A percentile compares a stretch with the other conserved stretches of the same genome.
phyloP scores from a whole-genome alignment of 2,797 vertebrate genomes.

The Denticeps clupeoides region DNA sequence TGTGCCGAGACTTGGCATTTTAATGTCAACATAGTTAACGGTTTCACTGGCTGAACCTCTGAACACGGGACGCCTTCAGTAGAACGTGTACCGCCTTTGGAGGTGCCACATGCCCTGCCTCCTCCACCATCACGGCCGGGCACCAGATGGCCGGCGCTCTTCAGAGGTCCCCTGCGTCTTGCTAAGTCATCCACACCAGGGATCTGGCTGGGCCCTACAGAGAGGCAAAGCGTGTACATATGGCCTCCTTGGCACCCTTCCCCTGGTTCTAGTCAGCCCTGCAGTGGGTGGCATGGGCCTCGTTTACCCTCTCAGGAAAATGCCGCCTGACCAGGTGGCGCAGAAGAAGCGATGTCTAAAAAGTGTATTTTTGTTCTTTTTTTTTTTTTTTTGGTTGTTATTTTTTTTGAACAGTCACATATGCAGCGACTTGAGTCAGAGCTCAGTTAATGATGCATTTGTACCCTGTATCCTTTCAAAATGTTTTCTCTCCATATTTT shows the following conservation, averaged over 20 bases:
- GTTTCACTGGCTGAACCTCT: too few relatives aligned
- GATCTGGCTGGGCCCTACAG: constrained; percentile 40
- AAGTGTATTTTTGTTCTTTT: too few relatives aligned
- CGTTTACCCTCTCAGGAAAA: constrained; percentile 16
- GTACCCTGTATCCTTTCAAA: too few relatives aligned
- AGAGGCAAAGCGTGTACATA: constrained; percentile 34
- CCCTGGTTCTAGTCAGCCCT: constrained; percentile 31
- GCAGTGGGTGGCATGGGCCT: constrained; percentile 17
- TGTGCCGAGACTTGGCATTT: too few relatives aligned
- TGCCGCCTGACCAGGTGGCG: constrained; percentile 1
- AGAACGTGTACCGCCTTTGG: neutral
- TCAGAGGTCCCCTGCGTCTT: constrained; percentile 37
- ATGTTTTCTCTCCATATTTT: too few relatives aligned
- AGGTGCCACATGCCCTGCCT: neutral
- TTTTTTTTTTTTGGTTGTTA: too few relatives aligned
- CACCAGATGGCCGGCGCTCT: constrained; percentile 56
- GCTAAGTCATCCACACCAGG: constrained; percentile 48
- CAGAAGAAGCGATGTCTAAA: too few relatives aligned
- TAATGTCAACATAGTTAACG: too few relatives aligned
- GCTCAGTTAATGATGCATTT: too few relatives aligned
- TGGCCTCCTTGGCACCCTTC: constrained; percentile 36
- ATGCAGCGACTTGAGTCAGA: too few relatives aligned
- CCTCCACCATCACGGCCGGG: constrained; percentile 23
- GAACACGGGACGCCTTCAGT: too few relatives aligned
- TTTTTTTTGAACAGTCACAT: too few relatives aligned